A percentile compares a stretch with the other conserved stretches of the same genome.
Conservation (phyloP, 2,888 invertebrate species). For the Plebejus melissa region DNA sequence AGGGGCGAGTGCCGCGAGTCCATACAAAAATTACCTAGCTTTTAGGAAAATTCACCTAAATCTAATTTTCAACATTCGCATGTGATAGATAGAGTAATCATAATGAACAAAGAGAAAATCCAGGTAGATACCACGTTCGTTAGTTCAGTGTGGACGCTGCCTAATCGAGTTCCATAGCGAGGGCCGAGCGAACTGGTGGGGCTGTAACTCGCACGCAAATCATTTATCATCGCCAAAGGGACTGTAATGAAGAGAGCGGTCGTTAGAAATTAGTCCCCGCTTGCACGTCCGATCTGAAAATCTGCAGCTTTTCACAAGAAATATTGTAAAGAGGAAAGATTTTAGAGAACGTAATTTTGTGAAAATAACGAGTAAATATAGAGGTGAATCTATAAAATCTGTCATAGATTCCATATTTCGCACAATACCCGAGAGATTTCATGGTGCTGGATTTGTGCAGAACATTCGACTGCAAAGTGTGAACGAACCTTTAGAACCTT, state of each 20-base stretch:
- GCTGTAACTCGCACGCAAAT: constrained; percentile 30
- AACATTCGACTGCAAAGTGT: not conserved
- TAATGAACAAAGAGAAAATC: not conserved
- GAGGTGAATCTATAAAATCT: not conserved
- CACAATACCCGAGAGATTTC: too few species aligned
- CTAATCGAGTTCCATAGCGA: constrained; percentile 19
- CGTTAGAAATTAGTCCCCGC: constrained; percentile 41
- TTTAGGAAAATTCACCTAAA: not conserved
- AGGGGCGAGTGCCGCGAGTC: too few species aligned
- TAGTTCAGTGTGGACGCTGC: not conserved
- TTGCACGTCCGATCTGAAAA: constrained; percentile 26
- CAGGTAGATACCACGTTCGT: not conserved
- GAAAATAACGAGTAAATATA: too few species aligned
- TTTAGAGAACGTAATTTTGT: not conserved
- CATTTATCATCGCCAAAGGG: constrained; percentile 35
- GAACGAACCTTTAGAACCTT: not conserved
- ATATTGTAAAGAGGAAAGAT: not conserved
- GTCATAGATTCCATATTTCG: not conserved
- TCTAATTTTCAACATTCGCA: not conserved
- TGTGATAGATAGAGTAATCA: not conserved
- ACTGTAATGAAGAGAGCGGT: constrained; percentile 36
- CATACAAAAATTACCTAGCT: not conserved
- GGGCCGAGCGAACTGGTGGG: constrained; percentile 31
- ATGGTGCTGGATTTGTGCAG: not conserved
- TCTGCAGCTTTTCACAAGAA: not conserved